phyloP scores from a whole-genome alignment of 2,113 vertebrate genomes.

The Seriola rivoliana region DNA sequence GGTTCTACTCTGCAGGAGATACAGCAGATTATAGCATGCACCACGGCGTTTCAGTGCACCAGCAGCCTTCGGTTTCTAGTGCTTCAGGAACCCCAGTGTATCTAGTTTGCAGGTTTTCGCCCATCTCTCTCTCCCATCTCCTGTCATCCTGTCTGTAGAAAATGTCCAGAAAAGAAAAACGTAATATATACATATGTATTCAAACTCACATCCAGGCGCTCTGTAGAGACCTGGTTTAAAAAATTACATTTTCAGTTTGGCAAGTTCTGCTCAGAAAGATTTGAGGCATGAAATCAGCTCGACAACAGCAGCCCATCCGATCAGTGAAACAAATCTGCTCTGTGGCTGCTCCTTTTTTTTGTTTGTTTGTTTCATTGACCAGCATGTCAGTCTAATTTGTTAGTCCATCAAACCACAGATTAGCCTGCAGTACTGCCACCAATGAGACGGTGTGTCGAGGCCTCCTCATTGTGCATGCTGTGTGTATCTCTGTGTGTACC shows the following conservation, averaged over 20 bases:
- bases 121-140: too few relatives aligned
- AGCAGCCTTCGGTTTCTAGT: too few relatives aligned
- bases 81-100: too few relatives aligned
- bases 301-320: background rate
- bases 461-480: constrained; percentile 85
- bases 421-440: background rate
- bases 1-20: too few relatives aligned
- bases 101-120: too few relatives aligned
- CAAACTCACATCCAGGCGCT: background rate
- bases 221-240: background rate
- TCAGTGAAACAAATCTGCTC: background rate
- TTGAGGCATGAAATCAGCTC: background rate
- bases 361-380: background rate
- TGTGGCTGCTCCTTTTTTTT: background rate
- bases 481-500: constrained; percentile 71
- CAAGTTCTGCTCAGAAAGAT: background rate
- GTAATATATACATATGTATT: background rate
- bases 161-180: background rate
- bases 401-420: constrained; percentile 24
- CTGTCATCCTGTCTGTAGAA: background rate
- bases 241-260: background rate
- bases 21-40: too few relatives aligned
- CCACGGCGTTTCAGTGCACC: too few relatives aligned
- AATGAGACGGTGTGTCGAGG: constrained; percentile 34
- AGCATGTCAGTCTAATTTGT: constrained; percentile 36